Evolutionary conservation across 1,140 invertebrate genomes (phyloP).

Genomic region (Zaprionus gabonicus): DNA sequence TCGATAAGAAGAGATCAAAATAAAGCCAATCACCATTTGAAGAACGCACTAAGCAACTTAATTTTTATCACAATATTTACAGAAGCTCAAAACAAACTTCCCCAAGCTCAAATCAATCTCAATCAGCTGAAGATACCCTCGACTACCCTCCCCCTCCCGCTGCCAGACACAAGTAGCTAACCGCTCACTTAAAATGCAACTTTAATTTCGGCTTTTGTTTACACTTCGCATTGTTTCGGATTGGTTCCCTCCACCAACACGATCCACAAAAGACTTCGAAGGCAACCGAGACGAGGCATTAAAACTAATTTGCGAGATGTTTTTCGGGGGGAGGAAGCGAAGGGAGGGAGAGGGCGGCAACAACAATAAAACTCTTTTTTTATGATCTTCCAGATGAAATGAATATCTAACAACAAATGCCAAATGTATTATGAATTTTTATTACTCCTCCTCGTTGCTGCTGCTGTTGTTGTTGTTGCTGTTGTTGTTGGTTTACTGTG

Average conservation of each 20-base stretch:
- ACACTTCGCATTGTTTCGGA: neutral
- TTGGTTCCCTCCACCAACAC: neutral
- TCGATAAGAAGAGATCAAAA: too few relatives aligned
- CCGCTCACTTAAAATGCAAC: slow-evolving; percentile 4
- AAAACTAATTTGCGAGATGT: slow-evolving; percentile 43
- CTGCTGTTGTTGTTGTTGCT: neutral
- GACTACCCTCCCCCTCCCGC: neutral
- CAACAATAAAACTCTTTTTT: slow-evolving; percentile 46
- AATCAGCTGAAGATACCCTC: neutral
- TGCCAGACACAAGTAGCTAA: neutral
- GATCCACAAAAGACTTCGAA: too few relatives aligned
- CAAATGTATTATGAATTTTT: slow-evolving; percentile 46
- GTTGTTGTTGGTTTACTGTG: neutral
- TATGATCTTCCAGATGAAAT: slow-evolving; percentile 28
- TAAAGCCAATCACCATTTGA: too few relatives aligned
- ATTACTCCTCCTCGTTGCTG: slow-evolving; percentile 4
- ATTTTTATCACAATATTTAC: too few relatives aligned
- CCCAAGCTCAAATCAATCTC: too few relatives aligned
- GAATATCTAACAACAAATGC: slow-evolving; percentile 10
- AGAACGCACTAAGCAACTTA: too few relatives aligned
- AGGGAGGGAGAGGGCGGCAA: too few relatives aligned
- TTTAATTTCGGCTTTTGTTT: slow-evolving; percentile 1
- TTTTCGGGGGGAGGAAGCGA: neutral
- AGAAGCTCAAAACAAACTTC: too few relatives aligned
- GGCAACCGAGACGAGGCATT: slow-evolving; percentile 17